These are phyloP conservation scores for Heliconius erato DNA, from an alignment of 2,888 invertebrate genomes.

Conservation along the genomic window DNA sequence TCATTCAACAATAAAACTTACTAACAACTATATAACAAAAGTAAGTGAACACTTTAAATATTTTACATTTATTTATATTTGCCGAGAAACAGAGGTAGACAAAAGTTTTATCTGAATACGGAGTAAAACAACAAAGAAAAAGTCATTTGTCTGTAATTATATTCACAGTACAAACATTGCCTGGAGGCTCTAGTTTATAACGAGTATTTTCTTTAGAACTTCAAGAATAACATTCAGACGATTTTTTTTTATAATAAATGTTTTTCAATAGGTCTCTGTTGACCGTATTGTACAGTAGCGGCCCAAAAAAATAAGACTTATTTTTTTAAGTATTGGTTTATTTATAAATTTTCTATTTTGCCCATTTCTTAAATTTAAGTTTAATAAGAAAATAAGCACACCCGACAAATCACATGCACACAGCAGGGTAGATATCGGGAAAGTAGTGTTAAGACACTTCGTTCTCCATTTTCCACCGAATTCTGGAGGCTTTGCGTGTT, in stretches of 20 bases:
- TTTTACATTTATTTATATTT: slow-evolving; percentile 13
- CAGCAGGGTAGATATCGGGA: too few species aligned
- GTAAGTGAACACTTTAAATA: neutral
- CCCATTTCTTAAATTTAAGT: too few species aligned
- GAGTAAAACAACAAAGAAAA: slow-evolving; percentile 30
- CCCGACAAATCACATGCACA: too few species aligned
- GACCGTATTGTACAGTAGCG: neutral
- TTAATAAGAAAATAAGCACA: too few species aligned
- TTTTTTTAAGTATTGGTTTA: too few species aligned
- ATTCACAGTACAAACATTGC: slow-evolving; percentile 12
- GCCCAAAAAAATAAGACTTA: neutral
- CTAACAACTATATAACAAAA: neutral
- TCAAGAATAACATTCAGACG: slow-evolving; percentile 15
- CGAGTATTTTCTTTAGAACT: slow-evolving; percentile 26
- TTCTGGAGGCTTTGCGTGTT: too few species aligned
- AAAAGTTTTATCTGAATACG: slow-evolving; percentile 14
- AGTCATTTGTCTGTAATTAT: slow-evolving; percentile 29
- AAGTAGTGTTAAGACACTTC: too few species aligned
- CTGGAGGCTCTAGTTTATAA: slow-evolving; percentile 30
- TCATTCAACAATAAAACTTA: slow-evolving; percentile 6
- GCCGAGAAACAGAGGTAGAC: neutral
- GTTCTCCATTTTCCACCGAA: too few species aligned
- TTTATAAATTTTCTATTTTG: too few species aligned
- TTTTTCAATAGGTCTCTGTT: slow-evolving; percentile 19
- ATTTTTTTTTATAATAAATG: slow-evolving; percentile 26